A percentile compares a stretch with the other conserved stretches of the same genome.
Evolutionary conservation across 35 echinoderm and acorn worm genomes (phyloP).

Genomic region (Ophiothrix spiculata): DNA sequence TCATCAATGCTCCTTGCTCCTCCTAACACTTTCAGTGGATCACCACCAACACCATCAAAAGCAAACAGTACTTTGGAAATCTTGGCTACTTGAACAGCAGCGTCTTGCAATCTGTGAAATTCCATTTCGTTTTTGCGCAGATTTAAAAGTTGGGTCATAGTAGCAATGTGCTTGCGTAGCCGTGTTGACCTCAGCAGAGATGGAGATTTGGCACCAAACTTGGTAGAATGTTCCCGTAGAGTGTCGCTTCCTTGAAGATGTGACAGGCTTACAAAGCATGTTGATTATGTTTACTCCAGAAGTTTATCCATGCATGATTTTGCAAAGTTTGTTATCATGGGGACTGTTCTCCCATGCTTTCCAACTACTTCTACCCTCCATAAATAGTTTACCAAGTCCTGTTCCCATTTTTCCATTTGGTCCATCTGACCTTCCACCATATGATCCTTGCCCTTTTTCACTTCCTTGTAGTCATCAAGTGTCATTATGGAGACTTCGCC

Average conservation of each 20-base stretch:
- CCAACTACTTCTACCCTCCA: conserved; percentile 63
- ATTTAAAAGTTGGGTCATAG: too few species aligned
- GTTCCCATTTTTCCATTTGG: conserved; percentile 44
- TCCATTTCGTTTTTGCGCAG: too few species aligned
- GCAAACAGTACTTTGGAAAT: too few species aligned
- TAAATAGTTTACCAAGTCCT: conserved; percentile 30
- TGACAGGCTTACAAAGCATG: too few species aligned
- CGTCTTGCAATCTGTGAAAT: too few species aligned
- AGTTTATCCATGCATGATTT: background rate
- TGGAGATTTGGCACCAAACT: too few species aligned
- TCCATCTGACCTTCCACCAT: conserved; percentile 38
- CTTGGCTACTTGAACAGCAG: too few species aligned
- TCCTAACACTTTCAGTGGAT: background rate
- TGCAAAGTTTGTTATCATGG: background rate
- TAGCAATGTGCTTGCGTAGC: too few species aligned
- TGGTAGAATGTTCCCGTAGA: too few species aligned
- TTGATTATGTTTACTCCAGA: background rate
- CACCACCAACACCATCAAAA: too few species aligned
- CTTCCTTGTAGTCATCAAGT: conserved; percentile 37
- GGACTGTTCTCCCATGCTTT: conserved; percentile 15
- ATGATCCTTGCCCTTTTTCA: conserved; percentile 50
- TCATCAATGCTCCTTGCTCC: background rate
- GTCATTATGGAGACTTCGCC: conserved; percentile 67
- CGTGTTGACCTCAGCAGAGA: too few species aligned
- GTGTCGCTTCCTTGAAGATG: too few species aligned